Conservation (phyloP, 2,888 invertebrate genomes). For the Zelleria hepariella region DNA sequence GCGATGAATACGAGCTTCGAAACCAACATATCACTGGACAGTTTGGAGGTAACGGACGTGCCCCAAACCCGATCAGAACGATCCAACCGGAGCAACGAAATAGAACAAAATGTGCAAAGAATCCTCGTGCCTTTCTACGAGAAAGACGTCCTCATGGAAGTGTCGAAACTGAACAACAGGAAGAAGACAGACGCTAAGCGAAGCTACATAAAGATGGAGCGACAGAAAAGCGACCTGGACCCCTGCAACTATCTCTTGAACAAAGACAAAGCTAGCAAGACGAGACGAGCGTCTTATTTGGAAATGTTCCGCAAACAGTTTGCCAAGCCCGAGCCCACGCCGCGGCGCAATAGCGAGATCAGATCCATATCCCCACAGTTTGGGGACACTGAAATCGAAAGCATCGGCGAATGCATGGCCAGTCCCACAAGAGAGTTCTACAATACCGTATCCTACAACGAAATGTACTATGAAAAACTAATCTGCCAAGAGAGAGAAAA, state of each 20-base stretch:
- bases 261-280: constrained; percentile 28
- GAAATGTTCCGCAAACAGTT: constrained; percentile 57
- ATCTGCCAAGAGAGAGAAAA: constrained; percentile 27
- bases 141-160: constrained; percentile 57
- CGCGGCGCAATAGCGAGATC: constrained; percentile 32
- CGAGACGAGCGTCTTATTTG: constrained; percentile 38
- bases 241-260: constrained; percentile 40
- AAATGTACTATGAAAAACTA: constrained; percentile 55
- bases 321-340: constrained; percentile 19
- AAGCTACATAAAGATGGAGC: not conserved
- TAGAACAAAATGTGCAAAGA: constrained; percentile 47
- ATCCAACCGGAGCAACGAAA: constrained; percentile 5
- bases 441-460: constrained; percentile 58
- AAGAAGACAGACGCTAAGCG: constrained; percentile 16
- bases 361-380: constrained; percentile 55
- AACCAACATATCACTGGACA: constrained; percentile 52
- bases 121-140: constrained; percentile 64
- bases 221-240: not conserved
- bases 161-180: constrained; percentile 30
- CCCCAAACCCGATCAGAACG: constrained; percentile 25
- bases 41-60: constrained; percentile 41
- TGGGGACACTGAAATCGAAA: constrained; percentile 59
- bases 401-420: constrained; percentile 31
- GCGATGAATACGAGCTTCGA: constrained; percentile 26
- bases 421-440: constrained; percentile 37